Evolutionary conservation across 2,888 invertebrate genomes (phyloP), one percentile per base, ranked within the genome.

Genomic region (Nipponacmea schrenckii): DNA sequence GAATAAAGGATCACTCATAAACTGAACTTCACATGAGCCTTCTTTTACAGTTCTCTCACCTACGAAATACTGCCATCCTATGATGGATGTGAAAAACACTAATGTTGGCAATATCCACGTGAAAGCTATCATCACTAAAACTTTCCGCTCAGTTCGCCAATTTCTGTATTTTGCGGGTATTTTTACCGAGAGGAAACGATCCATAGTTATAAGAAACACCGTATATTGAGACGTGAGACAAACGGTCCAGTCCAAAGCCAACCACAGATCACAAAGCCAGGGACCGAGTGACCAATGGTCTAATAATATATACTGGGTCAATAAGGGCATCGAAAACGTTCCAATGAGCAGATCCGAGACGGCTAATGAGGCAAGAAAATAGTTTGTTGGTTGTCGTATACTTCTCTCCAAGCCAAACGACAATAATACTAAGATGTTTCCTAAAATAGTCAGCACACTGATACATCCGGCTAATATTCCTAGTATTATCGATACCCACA

Each of bases 191-290:
- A 98, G 98, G 90, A 96, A 99, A 81, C 99, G 92, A 90, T 99
- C 99, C 77, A 98, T 96, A 45, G 99, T 99, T 86, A 99, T 99
- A 76, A 98, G 92, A 72, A 99, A 92, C 20, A 99, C 99, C 0
- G 99, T 99, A 90, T 99, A 99, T 89, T 99, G 98, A 12, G 98
- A 99, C 44, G 98, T 98, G 67, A 99, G 92, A 87, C 99, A 99
- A 45, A 98, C 98, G 26, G 98, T 98, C 90, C 99, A 99, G 90
- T 99, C 99, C 68, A 98, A 95, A 0, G 98, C 97, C 10, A 99
- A 92, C 99, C 99, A 99, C 70, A 99, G 92, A 90, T 99, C 98
- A 89, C 98, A 99, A 10, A 98, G 91, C 74, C 98, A 91, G 39
- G 96, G 95, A 17, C 99, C 98, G 77, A 99, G 92, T 87, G 97